These are phyloP conservation scores for Amazona vittata DNA, from an alignment of 2,113 vertebrate species.

Conservation along the genomic window DNA sequence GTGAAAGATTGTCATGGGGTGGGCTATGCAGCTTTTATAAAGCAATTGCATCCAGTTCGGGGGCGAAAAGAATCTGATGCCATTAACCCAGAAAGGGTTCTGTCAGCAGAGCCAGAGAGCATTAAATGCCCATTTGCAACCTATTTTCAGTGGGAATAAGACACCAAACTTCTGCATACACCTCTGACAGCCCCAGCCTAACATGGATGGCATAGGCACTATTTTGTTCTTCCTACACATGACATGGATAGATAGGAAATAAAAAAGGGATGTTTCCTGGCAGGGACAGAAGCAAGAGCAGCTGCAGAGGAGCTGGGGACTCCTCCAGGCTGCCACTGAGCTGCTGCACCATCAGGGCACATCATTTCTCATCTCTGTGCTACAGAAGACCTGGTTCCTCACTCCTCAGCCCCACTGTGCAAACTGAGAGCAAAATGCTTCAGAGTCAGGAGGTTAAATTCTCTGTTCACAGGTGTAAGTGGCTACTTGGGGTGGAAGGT, in stretches of 20 bases:
- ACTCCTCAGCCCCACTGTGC: not conserved
- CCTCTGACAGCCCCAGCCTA: not conserved
- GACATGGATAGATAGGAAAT: not conserved
- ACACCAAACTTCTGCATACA: not conserved
- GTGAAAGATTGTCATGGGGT: constrained; percentile 34
- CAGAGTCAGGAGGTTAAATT: not conserved
- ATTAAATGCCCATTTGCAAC: not conserved
- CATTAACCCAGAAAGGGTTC: constrained; percentile 2
- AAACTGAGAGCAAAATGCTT: not conserved
- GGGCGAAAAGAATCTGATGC: not conserved
- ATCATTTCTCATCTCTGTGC: accelerated
- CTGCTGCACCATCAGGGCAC: not conserved
- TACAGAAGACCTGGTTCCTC: not conserved
- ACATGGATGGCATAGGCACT: accelerated
- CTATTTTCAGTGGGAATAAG: not conserved
- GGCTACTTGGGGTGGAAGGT: not conserved
- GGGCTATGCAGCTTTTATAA: constrained; percentile 3
- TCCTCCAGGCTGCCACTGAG: not conserved
- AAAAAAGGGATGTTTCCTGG: not conserved
- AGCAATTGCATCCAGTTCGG: not conserved
- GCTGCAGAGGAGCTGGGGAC: not conserved
- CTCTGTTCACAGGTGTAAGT: not conserved
- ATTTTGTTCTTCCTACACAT: not conserved
- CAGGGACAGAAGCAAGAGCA: not conserved
- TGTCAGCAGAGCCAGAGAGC: not conserved